Percentiles rank a stretch among this genome's conserved stretches.
Evolutionary conservation across 2,888 invertebrate species (phyloP).

Genomic region (Anoncus sp.): DNA sequence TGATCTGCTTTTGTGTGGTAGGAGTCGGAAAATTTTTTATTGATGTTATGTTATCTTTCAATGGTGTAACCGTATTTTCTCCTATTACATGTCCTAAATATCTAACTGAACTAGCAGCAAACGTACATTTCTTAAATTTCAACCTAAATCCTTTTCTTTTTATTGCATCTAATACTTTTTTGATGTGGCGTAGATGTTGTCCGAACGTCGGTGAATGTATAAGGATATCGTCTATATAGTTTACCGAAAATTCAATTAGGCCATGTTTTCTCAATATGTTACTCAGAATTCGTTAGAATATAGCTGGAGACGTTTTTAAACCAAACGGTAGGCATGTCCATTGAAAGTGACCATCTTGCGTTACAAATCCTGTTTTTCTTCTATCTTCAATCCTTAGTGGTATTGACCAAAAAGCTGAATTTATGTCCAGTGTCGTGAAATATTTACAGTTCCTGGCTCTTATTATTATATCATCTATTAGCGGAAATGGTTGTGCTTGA

Average conservation of each 20-base stretch:
- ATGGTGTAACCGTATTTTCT: constrained; percentile 6
- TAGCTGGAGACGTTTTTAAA: no score
- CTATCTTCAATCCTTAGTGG: no score
- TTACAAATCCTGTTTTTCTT: no score
- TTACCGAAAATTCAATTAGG: constrained; percentile 9
- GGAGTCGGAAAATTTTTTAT: constrained; percentile 55
- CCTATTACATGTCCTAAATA: no score
- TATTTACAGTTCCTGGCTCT: constrained; percentile 58
- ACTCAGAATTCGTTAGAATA: constrained; percentile 12
- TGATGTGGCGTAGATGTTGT: no score
- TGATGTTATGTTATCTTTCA: constrained; percentile 45
- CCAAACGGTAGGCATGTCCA: no score
- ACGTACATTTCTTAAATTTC: no score
- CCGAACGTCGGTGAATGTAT: not conserved
- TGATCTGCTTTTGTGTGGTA: constrained; percentile 52
- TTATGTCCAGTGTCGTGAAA: constrained; percentile 59
- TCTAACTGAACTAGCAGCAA: no score
- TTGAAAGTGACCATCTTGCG: no score
- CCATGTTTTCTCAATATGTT: no score
- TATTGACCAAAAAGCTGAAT: constrained; percentile 51
- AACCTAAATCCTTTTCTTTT: no score
- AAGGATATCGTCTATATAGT: constrained; percentile 18
- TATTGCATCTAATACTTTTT: constrained; percentile 1
- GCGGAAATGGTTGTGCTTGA: constrained; percentile 60
- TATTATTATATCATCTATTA: constrained; percentile 61